Evolutionary conservation across 2,113 vertebrate species (phyloP).

Genomic region (Lota lota): DNA sequence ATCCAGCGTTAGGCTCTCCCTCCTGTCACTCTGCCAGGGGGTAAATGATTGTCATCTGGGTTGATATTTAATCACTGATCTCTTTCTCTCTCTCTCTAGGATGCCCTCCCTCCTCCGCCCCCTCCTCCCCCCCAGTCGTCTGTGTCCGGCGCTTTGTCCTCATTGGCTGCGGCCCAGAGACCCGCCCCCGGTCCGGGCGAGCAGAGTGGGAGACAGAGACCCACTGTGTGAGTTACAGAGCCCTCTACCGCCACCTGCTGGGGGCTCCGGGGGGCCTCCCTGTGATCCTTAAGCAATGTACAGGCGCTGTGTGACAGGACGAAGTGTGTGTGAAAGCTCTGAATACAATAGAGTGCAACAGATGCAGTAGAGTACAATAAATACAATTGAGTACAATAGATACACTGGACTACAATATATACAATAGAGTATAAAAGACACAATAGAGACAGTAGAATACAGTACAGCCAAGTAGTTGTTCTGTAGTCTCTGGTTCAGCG

Average conservation of each 20-base stretch:
- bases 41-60: neutral
- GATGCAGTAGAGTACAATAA: no score
- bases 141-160: slow-evolving; percentile 71
- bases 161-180: slow-evolving; percentile 78
- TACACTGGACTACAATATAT: no score
- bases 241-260: no score
- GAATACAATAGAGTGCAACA: no score
- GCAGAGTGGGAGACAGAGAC: slow-evolving; percentile 84
- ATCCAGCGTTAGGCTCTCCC: neutral
- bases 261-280: slow-evolving; percentile 36
- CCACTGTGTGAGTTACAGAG: slow-evolving; percentile 88
- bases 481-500: no score
- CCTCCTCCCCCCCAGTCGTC: slow-evolving; percentile 88
- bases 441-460: neutral
- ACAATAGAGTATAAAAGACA: no score
- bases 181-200: slow-evolving; percentile 77
- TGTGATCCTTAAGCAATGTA: slow-evolving; percentile 47
- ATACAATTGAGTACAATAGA: no score
- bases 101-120: slow-evolving; percentile 76
- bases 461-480: no score
- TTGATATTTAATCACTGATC: slow-evolving; percentile 3
- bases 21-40: slow-evolving; percentile 15
- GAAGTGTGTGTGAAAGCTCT: no score
- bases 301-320: no score
- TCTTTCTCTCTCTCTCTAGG: slow-evolving; percentile 44